These are phyloP conservation scores for Pituophis catenifer DNA, from an alignment of 2,113 vertebrate genomes.

Conservation along the genomic window DNA sequence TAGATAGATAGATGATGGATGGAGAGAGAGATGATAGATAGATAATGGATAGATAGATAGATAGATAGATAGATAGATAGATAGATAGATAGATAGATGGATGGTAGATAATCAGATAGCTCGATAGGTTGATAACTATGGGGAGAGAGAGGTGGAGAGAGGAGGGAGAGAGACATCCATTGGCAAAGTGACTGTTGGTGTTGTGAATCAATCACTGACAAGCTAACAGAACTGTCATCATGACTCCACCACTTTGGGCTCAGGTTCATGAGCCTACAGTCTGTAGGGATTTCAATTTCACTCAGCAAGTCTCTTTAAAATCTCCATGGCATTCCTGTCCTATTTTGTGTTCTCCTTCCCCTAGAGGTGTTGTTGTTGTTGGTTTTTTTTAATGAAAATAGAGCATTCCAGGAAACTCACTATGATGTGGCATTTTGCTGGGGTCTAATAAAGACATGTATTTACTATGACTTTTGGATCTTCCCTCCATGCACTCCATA, in stretches of 20 bases:
- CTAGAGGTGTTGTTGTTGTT: not conserved
- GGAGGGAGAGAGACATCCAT: not conserved
- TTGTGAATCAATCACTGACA: not conserved
- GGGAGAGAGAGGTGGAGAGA: too few relatives aligned
- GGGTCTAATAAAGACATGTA: not conserved
- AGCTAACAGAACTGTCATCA: not conserved
- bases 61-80: too few relatives aligned
- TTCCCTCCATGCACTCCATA: not conserved
- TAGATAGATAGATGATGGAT: too few relatives aligned
- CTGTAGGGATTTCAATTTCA: not conserved
- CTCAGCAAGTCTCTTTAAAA: not conserved
- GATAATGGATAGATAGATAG: too few relatives aligned
- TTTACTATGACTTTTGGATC: not conserved
- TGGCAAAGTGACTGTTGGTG: not conserved
- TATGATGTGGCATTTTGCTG: not conserved
- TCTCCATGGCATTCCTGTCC: not conserved
- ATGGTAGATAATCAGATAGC: too few relatives aligned
- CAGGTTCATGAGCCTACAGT: not conserved
- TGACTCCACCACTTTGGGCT: not conserved
- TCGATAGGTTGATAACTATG: too few relatives aligned
- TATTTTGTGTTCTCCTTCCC: not conserved
- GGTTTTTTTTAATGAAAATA: not conserved
- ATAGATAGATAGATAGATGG: too few relatives aligned
- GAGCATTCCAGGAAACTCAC: not conserved
- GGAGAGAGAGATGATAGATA: too few relatives aligned